Base-by-base conservation (phyloP, 1,140 invertebrate genomes). In the Araneus ventricosus region DNA sequence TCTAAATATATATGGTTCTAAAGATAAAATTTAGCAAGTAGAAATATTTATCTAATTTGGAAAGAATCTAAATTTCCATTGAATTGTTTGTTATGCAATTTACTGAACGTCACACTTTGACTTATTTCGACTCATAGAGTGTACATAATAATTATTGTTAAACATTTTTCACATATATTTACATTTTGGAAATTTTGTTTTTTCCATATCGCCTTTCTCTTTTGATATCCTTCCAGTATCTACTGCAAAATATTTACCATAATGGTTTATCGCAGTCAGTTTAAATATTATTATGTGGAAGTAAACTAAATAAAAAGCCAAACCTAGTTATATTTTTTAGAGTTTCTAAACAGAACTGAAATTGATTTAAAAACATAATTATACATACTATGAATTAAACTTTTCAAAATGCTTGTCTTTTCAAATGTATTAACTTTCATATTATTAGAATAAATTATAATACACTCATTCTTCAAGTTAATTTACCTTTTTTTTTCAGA, bases 101-200 rank as follows among this genome's bases (percentile, higher is more conserved):
- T 87, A 82, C 52, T 80, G 57, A 10, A 34, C 59, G 79, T 86
- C 90, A 91, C 70, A 85, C 82, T 92, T 92, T 86, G 82, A 92
- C 90, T n/a, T n/a, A 45, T 86, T 52, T 92, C 90, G 86, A 92
- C 90, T 92, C 90, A 92, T 86, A 92, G 90, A 92, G 82, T 92
- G 82, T 92, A 86, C 90, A 70, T 91, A 52, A 24, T 90, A 37
- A 45, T 52, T 90, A 90, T 90, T 37, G 45, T 39, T 8, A n/a
- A 22, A 34, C 37, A 80, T 80, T 90, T 45, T 34, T 45, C 87
- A 37, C 20, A 39, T 87, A 22, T 63, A 87, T 87, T 63, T 87
- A 87, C 59, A 84, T 17, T 52, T 84, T 52, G 41, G 39, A 34
- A 27, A 14, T 84, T 57, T 41, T 79, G 27, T 34, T 84, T 45